These are phyloP conservation scores for Sinonovacula constricta DNA, from an alignment of 1,140 invertebrate species.

Conservation along the genomic window DNA sequence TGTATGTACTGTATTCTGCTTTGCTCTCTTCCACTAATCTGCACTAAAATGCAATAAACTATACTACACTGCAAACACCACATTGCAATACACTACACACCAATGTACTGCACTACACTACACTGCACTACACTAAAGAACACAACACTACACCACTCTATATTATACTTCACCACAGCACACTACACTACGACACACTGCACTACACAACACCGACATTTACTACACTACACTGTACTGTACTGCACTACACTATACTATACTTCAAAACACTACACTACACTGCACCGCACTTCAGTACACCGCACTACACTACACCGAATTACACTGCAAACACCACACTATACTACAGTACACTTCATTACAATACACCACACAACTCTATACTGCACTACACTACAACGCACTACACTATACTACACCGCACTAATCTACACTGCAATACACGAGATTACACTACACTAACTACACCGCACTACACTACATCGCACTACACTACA, in stretches of 20 bases:
- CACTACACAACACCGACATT: neutral
- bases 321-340: no score
- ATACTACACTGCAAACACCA: no score
- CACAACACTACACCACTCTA: neutral
- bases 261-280: neutral
- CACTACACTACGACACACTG: conserved; percentile 1
- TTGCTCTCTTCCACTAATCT: no score
- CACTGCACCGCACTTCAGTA: neutral
- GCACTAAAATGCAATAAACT: no score
- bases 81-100: neutral
- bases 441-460: conserved; percentile 21
- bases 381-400: neutral
- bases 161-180: neutral
- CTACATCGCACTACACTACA: no score
- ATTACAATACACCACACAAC: conserved; percentile 4
- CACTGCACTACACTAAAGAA: no score
- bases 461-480: conserved; percentile 32
- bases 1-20: no score
- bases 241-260: conserved; percentile 9
- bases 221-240: neutral
- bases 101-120: conserved; percentile 3
- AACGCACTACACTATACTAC: conserved; percentile 15
- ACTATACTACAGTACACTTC: neutral
- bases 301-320: neutral
- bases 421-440: conserved; percentile 22